phyloP scores from a whole-genome alignment of 2,113 vertebrate species.

The Grammomys dolichurus region DNA sequence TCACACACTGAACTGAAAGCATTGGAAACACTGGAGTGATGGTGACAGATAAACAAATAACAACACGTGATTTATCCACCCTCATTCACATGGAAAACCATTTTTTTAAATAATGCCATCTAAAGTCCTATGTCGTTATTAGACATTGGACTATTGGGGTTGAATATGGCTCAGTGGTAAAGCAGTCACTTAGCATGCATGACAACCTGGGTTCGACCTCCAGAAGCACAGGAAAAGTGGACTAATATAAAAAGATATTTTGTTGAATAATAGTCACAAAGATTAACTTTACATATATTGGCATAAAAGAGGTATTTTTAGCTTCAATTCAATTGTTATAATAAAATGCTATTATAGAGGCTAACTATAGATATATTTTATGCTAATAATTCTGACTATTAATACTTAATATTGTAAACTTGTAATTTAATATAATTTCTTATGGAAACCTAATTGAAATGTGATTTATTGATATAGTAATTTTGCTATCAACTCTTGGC shows the following conservation, averaged over 20 bases:
- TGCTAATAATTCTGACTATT: not conserved
- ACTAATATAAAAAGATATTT: slow-evolving; percentile 49
- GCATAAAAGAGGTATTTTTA: slow-evolving; percentile 40
- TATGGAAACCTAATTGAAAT: slow-evolving; percentile 22
- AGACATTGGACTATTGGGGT: slow-evolving; percentile 2
- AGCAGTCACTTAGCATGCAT: not conserved
- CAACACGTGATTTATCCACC: not conserved
- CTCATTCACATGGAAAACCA: not conserved
- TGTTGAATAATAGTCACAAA: slow-evolving; percentile 31
- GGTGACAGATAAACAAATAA: not conserved
- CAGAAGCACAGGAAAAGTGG: not conserved
- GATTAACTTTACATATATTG: slow-evolving; percentile 45
- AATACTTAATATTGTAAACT: slow-evolving; percentile 13
- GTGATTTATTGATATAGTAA: slow-evolving; percentile 5
- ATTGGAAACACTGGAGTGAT: not conserved
- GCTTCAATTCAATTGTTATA: slow-evolving; percentile 20
- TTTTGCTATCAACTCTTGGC: slow-evolving; percentile 22
- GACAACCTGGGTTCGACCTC: not conserved
- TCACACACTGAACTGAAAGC: not conserved
- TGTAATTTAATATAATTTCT: slow-evolving; percentile 3
- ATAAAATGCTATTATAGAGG: not conserved
- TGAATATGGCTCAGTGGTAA: not conserved
- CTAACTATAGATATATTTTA: not conserved
- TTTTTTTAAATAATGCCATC: not conserved
- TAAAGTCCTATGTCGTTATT: not conserved